phyloP scores from a whole-genome alignment of 2,113 vertebrate species.

The Corythornis madagascariensis region DNA sequence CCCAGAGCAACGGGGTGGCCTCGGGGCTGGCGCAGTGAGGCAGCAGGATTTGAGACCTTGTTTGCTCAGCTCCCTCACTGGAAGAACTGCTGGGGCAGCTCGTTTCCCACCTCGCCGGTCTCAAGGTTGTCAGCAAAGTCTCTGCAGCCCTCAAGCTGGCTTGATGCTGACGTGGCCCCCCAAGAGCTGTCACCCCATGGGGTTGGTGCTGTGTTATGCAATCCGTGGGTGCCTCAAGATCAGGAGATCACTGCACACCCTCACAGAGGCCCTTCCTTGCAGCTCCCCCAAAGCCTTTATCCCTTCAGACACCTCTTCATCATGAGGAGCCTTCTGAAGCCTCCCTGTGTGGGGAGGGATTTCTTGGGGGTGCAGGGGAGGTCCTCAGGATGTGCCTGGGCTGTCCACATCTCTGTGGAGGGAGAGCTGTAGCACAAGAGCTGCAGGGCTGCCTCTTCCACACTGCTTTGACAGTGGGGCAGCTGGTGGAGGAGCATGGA shows the following conservation, averaged over 20 bases:
- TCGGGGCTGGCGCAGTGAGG: fast-evolving
- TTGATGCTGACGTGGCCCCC: background rate
- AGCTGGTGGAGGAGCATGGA: fast-evolving
- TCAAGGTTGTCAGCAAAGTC: background rate
- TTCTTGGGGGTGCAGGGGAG: background rate
- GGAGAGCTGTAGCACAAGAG: fast-evolving
- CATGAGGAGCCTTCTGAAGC: background rate
- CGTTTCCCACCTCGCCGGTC: background rate
- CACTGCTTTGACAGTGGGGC: fast-evolving
- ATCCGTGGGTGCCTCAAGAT: background rate
- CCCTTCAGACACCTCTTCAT: slow-evolving; percentile 1
- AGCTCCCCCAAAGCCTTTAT: slow-evolving; percentile 57
- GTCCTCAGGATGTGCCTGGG: background rate
- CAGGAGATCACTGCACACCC: background rate
- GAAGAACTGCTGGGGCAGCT: slow-evolving; percentile 35
- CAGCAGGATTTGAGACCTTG: slow-evolving; percentile 56
- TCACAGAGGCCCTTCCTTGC: background rate
- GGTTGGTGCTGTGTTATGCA: background rate
- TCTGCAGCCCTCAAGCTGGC: background rate
- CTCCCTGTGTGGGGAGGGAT: background rate
- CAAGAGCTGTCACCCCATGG: background rate
- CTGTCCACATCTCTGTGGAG: background rate
- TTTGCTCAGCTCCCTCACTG: background rate
- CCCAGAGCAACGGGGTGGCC: background rate
- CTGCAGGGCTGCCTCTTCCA: background rate